Evolutionary conservation across 2,797 vertebrate species (phyloP).

Genomic region (Anabas testudineus): DNA sequence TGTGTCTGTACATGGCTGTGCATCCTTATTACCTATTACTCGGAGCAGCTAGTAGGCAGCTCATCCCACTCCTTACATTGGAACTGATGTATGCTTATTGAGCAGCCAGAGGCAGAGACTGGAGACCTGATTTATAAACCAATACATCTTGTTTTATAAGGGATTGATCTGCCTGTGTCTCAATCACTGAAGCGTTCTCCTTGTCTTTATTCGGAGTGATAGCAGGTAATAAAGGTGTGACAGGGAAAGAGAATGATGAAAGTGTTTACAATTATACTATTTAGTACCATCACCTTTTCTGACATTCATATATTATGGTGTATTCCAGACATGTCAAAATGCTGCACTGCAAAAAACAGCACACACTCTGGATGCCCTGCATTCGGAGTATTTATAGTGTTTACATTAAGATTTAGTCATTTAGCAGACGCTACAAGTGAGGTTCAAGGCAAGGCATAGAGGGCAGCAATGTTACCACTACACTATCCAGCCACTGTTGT

Average conservation of each 20-base stretch:
- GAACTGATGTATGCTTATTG: slow-evolving; percentile 77
- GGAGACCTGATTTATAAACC: slow-evolving; percentile 74
- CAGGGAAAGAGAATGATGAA: slow-evolving; percentile 50
- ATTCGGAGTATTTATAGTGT: too few species aligned
- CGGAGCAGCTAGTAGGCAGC: slow-evolving; percentile 65
- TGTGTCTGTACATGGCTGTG: slow-evolving; percentile 6
- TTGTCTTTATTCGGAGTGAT: slow-evolving; percentile 73
- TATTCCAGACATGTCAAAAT: slow-evolving; percentile 10
- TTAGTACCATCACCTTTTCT: slow-evolving; percentile 50
- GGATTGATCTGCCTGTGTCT: slow-evolving; percentile 73
- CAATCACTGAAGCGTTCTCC: slow-evolving; percentile 58
- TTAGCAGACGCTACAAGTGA: too few species aligned
- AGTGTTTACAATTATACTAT: slow-evolving; percentile 56
- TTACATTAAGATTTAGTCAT: too few species aligned
- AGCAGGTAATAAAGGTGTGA: slow-evolving; percentile 62
- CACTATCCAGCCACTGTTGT: too few species aligned
- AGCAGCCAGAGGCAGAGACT: slow-evolving; percentile 64
- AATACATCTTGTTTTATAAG: slow-evolving; percentile 74
- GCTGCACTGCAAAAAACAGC: neutral
- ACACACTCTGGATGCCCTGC: neutral
- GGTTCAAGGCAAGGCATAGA: too few species aligned
- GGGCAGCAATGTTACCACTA: too few species aligned
- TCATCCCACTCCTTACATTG: slow-evolving; percentile 70
- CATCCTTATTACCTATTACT: slow-evolving; percentile 60
- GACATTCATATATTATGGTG: slow-evolving; percentile 41